A percentile compares a stretch with the other conserved stretches of the same genome.
phyloP scores from a whole-genome alignment of 1,140 invertebrate species.

The Dendrolimus kikuchii region DNA sequence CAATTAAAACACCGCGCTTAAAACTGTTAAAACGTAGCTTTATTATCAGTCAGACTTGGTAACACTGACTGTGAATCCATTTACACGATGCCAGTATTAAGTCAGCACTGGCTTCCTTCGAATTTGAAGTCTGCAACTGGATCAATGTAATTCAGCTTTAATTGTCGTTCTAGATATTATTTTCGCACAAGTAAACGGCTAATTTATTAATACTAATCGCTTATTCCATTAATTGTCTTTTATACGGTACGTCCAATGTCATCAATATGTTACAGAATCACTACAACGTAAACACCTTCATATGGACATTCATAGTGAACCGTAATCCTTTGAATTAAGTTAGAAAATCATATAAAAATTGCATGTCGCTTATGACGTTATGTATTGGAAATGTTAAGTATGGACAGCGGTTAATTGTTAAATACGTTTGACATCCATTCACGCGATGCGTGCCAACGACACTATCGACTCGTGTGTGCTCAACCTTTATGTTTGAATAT shows the following conservation, averaged over 20 bases:
- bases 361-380: not conserved
- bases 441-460: slow-evolving; percentile 19
- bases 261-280: slow-evolving; percentile 8
- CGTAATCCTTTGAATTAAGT: not conserved
- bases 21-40: no score
- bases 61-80: no score
- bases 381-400: not conserved
- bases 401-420: slow-evolving; percentile 18
- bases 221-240: slow-evolving; percentile 16
- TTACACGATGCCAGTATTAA: no score
- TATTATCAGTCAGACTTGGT: no score
- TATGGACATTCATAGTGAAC: no score
- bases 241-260: slow-evolving; percentile 17
- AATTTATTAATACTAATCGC: slow-evolving; percentile 7
- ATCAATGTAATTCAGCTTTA: no score
- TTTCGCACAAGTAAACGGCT: not conserved
- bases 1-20: no score
- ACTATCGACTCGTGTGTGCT: slow-evolving; percentile 11
- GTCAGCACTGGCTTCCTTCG: no score
- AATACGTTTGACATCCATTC: slow-evolving; percentile 25
- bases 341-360: not conserved
- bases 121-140: no score
- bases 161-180: no score
- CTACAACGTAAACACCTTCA: not conserved
- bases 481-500: slow-evolving; percentile 2